Conservation (phyloP, 2,113 vertebrate species). For the Alexandromys fortis region DNA sequence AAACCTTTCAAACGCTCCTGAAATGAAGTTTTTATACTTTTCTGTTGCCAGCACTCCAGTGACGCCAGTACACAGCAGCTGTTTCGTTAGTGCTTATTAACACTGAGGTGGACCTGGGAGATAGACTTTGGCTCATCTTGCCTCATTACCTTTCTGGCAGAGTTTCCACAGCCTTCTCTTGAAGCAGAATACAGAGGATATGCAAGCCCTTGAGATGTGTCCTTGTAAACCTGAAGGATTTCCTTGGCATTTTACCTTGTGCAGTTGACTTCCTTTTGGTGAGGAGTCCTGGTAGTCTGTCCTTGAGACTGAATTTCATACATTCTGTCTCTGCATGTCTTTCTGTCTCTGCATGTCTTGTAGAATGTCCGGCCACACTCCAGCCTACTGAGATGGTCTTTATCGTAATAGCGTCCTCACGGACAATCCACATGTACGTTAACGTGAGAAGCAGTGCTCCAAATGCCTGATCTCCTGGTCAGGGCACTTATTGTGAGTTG, state of each 20-base stretch:
- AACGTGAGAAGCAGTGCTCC: neutral
- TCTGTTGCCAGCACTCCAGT: neutral
- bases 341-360: neutral
- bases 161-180: neutral
- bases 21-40: neutral
- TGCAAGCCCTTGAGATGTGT: conserved; percentile 42
- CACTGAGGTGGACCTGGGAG: neutral
- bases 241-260: conserved; percentile 46
- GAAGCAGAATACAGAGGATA: neutral
- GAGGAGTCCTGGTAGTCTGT: neutral
- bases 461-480: neutral
- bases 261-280: conserved; percentile 26
- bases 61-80: neutral
- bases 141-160: conserved; percentile 7
- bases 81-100: neutral
- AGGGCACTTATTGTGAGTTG: conserved; percentile 18
- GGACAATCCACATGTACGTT: neutral
- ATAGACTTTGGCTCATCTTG: neutral
- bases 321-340: neutral
- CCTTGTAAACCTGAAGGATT: conserved; percentile 51
- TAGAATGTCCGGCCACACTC: neutral
- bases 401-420: neutral
- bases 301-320: conserved; percentile 10
- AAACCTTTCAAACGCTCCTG: neutral
- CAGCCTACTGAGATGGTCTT: neutral